A percentile compares a stretch with the other conserved stretches of the same genome.
These are phyloP conservation scores for Dryomyza anilis DNA, from an alignment of 2,888 invertebrate species.

Conservation along the genomic window DNA sequence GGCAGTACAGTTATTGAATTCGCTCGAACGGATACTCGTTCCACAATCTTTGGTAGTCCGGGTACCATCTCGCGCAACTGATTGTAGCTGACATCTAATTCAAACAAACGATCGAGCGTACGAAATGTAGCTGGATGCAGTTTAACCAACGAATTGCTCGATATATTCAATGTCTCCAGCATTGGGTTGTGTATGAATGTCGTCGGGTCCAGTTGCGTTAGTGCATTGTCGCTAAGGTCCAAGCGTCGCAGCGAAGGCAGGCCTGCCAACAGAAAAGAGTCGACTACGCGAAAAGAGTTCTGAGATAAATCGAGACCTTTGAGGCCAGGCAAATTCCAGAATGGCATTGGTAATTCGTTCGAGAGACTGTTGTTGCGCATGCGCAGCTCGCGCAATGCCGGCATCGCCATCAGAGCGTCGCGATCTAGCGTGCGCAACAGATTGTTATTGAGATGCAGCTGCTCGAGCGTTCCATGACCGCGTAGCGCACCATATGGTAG, in stretches of 20 bases:
- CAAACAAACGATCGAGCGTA: slow-evolving; percentile 75
- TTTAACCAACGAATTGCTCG: slow-evolving; percentile 72
- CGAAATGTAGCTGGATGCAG: slow-evolving; percentile 79
- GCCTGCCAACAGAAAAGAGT: slow-evolving; percentile 74
- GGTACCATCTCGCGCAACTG: slow-evolving; percentile 76
- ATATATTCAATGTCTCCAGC: slow-evolving; percentile 80
- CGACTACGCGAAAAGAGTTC: slow-evolving; percentile 75
- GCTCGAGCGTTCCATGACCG: slow-evolving; percentile 80
- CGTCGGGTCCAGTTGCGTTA: slow-evolving; percentile 73
- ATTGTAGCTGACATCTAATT: slow-evolving; percentile 78
- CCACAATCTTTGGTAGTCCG: slow-evolving; percentile 77
- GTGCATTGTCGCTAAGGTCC: slow-evolving; percentile 76
- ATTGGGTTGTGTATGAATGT: slow-evolving; percentile 74
- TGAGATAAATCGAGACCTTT: slow-evolving; percentile 83
- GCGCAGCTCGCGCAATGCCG: slow-evolving; percentile 79
- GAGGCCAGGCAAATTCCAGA: slow-evolving; percentile 83
- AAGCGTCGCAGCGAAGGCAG: slow-evolving; percentile 76
- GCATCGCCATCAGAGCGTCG: slow-evolving; percentile 83
- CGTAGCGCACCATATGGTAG: slow-evolving; percentile 79
- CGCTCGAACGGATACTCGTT: slow-evolving; percentile 73
- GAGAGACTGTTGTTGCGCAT: slow-evolving; percentile 82
- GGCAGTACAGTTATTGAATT: slow-evolving; percentile 76
- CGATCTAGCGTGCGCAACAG: slow-evolving; percentile 74
- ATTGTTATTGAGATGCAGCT: slow-evolving; percentile 81
- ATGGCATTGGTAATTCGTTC: slow-evolving; percentile 74